Evolutionary conservation across 1,140 invertebrate genomes (phyloP), one percentile per base, ranked within the genome.

Genomic region (Drosophila parvula): DNA sequence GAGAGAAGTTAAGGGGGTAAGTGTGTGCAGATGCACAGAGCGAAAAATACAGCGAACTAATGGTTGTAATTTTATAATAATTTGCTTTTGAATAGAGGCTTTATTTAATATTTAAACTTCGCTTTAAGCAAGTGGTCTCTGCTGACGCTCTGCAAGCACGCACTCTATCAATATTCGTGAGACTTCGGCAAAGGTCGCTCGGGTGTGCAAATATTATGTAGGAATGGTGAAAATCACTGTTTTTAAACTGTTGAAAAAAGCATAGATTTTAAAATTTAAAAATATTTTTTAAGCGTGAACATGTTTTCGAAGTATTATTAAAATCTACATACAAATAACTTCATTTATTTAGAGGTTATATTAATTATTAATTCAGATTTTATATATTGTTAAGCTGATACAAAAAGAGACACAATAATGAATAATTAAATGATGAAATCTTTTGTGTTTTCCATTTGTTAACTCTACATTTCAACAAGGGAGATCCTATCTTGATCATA

Each of bases 1-100:
- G 28, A 48, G 45, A 22, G 50, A 41, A 56, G 32, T 3, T 34
- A 40, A 73, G 34, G 44, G 65, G 60, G 18, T 50, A 62, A 48
- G 50, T 53, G 32, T 34, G 32, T n/a, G 18, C 14, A 38, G 6
- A 38, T 27, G 18, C 28, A 56, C 41, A 30, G 43, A 2, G 28
- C 14, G 5, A 56, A 45, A 45, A 38, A n/a, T 9, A n/a, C 7
- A 10, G 45, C 0, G 0, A 40, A n/a, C 1, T 40, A 40, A 14
- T 5, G 2, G 5, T 40, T 38, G 12, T 1, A 40, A 40, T 40
- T 41, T 14, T 14, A n/a, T n/a, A 41, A 8, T n/a, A 8, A 0
- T 34, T 34, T 30, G 30, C 30, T n/a, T 40, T 7, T 40, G 38
- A n/a, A 14, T 12, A 1, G 4, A 4, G 11, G 1, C 0, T 38